phyloP scores from a whole-genome alignment of 2,888 invertebrate species.

The Helobdella robusta region DNA sequence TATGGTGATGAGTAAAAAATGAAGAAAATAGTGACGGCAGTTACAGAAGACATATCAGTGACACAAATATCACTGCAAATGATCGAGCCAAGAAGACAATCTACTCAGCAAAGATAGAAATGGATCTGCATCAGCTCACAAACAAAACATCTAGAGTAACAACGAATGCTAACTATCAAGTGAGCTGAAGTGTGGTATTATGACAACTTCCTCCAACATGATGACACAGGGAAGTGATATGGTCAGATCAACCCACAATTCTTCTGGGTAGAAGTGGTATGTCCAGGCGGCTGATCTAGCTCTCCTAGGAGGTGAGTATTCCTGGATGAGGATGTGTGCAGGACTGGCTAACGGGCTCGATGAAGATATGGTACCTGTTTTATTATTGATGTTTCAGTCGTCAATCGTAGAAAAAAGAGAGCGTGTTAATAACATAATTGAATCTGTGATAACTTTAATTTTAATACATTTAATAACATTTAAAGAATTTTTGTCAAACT shows the following conservation, averaged over 20 bases:
- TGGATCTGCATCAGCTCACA: too few species aligned
- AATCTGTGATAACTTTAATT: not conserved
- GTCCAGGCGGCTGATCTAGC: constrained; percentile 88
- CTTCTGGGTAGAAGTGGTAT: constrained; percentile 86
- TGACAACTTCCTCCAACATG: constrained; percentile 70
- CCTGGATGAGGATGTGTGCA: constrained; percentile 75
- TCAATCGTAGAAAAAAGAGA: not conserved
- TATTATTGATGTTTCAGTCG: too few species aligned
- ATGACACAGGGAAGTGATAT: constrained; percentile 79
- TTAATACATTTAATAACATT: not conserved
- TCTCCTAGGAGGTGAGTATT: constrained; percentile 69
- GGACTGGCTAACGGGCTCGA: constrained; percentile 77
- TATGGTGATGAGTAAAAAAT: too few species aligned
- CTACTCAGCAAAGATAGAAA: not conserved
- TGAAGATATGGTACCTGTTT: constrained; percentile 63
- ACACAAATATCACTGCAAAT: not conserved
- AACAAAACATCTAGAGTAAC: too few species aligned
- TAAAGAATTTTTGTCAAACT: too few species aligned
- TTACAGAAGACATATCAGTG: too few species aligned
- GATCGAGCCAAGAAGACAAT: not conserved
- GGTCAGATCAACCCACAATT: constrained; percentile 71
- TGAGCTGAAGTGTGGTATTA: constrained; percentile 46
- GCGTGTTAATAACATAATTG: not conserved
- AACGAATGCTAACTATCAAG: constrained; percentile 42
- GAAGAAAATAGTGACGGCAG: too few species aligned